Conservation (phyloP, 2,797 vertebrate species). For the Bovichtus variegatus region DNA sequence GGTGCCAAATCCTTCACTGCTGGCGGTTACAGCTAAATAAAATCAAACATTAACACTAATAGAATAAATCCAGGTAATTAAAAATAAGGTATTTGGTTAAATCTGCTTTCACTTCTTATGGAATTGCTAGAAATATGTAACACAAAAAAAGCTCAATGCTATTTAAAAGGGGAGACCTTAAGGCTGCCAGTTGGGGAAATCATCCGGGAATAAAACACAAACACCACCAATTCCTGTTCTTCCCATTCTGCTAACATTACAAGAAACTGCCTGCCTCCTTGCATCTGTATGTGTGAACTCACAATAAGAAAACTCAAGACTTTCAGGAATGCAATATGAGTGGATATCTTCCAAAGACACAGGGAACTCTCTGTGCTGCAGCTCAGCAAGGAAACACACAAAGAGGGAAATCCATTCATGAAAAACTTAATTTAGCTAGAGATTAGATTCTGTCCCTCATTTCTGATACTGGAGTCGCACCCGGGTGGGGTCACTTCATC, state of each 20-base stretch:
- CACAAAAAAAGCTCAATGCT: not conserved
- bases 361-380: too few species aligned
- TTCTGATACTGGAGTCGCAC: too few species aligned
- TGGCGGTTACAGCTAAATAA: too few species aligned
- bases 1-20: too few species aligned
- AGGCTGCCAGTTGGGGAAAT: too few species aligned
- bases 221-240: not conserved
- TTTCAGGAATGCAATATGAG: not conserved
- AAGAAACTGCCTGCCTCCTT: not conserved
- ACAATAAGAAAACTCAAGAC: not conserved
- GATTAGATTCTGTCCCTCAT: too few species aligned
- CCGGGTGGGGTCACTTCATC: too few species aligned
- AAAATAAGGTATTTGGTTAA: not conserved
- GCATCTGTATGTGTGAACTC: not conserved
- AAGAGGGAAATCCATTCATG: too few species aligned
- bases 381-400: too few species aligned
- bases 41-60: not conserved
- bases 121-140: not conserved
- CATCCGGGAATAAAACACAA: not conserved
- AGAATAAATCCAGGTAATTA: not conserved
- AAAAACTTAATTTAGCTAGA: too few species aligned
- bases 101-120: not conserved
- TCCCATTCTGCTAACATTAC: not conserved
- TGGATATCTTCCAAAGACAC: constrained; percentile 1
- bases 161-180: not conserved